phyloP scores from a whole-genome alignment of 2,888 invertebrate genomes.

The Lypha dubia region DNA sequence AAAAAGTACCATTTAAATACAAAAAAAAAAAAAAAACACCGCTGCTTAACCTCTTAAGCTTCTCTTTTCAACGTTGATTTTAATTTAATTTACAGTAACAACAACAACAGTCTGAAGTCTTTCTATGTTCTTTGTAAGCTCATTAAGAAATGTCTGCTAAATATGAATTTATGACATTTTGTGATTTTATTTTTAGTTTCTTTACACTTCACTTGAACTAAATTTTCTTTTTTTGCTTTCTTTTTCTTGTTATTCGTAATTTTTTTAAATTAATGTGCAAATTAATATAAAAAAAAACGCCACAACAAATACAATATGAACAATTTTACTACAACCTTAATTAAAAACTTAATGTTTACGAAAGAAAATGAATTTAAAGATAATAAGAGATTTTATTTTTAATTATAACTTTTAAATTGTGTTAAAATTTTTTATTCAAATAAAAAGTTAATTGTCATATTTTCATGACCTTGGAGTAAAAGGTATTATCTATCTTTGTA shows the following conservation, averaged over 20 bases:
- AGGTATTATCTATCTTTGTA: too few species aligned
- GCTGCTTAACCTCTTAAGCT: slow-evolving; percentile 41
- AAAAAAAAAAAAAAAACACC: too few species aligned
- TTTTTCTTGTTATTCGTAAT: background rate
- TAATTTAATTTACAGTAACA: slow-evolving; percentile 1
- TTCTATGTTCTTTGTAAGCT: slow-evolving; percentile 51
- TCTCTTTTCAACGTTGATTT: slow-evolving; percentile 4
- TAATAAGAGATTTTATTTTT: too few species aligned
- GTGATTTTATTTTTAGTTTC: slow-evolving; percentile 29
- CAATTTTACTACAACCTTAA: slow-evolving; percentile 29
- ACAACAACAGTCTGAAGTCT: slow-evolving; percentile 5
- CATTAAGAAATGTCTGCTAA: slow-evolving; percentile 67
- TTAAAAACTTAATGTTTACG: slow-evolving; percentile 47
- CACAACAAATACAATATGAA: background rate
- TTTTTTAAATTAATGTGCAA: slow-evolving; percentile 9
- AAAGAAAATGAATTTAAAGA: too few species aligned
- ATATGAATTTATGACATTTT: slow-evolving; percentile 66
- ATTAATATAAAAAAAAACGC: slow-evolving; percentile 3
- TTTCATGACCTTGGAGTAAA: too few species aligned
- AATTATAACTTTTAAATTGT: too few species aligned
- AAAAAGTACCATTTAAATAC: slow-evolving; percentile 3
- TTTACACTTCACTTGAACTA: slow-evolving; percentile 52
- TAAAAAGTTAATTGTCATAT: too few species aligned
- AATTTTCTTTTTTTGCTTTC: slow-evolving; percentile 9
- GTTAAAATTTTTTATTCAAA: too few species aligned